Evolutionary conservation across 2,113 vertebrate genomes (phyloP), one percentile per base, ranked within the genome.

Genomic region (Alligator mississippiensis): DNA sequence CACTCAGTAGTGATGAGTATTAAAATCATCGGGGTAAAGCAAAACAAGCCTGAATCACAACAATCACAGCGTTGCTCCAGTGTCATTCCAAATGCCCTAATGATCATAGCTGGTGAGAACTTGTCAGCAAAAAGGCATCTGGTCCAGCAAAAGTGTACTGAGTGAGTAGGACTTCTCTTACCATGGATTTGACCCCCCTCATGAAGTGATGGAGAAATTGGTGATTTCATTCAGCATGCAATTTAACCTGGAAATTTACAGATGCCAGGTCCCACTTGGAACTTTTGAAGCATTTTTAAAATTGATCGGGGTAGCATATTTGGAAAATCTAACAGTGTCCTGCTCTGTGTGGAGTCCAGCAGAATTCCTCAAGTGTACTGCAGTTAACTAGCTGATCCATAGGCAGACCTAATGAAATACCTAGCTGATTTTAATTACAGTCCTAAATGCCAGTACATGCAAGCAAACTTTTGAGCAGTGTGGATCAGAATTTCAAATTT

Each of bases 391-490:
- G 47, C 9, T 47, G 47, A 47, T 47, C 47, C 47, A 47, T 64
- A 28, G 24, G 66, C 57, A 47, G 79, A 9, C 6, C 2, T 22
- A 5, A 4, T 5, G 75, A 59, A 60, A 4, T 19, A 57, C 91
- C 0, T 0, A 76, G 25, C 76, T 17, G 15, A 9, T 54, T 61
- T 63, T 72, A 13, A 9, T 55, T 38, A 47, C 5, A 13, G 38
- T 61, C 3, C 0, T 68, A 77, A 25, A 15, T 27, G 38, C n/a
- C 3, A 2, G 10, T 6, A 28, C 5, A 6, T n/a, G 15, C 11
- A 11, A 4, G 1, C 30, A 10, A 34, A 9, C 80, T 9, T 2
- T 63, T 17, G 18, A 2, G 1, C 6, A 4, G 4, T 0, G 1
- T 61, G 25, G 59, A 13, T 21, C 12, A 72, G 68, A 4, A 38